phyloP scores from a whole-genome alignment of 2,888 invertebrate species.

The Melieria picta region DNA sequence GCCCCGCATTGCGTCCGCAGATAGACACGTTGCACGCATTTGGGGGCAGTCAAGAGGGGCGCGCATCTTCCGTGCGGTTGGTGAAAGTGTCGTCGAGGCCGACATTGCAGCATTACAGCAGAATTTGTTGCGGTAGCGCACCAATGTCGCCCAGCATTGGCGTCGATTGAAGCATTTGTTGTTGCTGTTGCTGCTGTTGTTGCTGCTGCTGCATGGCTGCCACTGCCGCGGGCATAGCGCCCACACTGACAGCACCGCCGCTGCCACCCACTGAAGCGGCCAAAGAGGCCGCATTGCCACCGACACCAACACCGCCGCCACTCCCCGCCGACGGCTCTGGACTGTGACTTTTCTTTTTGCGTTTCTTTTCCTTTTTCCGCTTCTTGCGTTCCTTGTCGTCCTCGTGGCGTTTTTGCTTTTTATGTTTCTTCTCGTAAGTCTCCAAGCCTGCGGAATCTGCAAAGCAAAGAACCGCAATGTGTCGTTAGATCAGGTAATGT shows the following conservation, averaged over 20 bases:
- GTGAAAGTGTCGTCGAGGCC: too few species aligned
- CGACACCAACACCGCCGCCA: slow-evolving; percentile 42
- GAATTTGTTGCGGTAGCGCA: slow-evolving; percentile 26
- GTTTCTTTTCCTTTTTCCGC: slow-evolving; percentile 93
- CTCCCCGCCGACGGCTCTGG: slow-evolving; percentile 73
- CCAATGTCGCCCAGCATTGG: slow-evolving; percentile 44
- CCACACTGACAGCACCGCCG: slow-evolving; percentile 35
- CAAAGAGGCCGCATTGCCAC: slow-evolving; percentile 46
- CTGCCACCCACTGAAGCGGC: slow-evolving; percentile 39
- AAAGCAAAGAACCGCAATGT: neutral
- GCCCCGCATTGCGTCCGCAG: too few species aligned
- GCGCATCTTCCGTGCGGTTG: neutral
- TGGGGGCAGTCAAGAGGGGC: neutral
- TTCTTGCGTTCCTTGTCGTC: slow-evolving; percentile 94
- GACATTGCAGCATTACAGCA: slow-evolving; percentile 10
- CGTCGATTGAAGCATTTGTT: slow-evolving; percentile 49
- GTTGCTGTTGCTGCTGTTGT: slow-evolving; percentile 45
- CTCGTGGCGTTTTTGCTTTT: slow-evolving; percentile 92
- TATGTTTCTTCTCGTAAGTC: slow-evolving; percentile 94
- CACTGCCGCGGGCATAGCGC: slow-evolving; percentile 38
- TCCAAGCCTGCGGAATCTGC: slow-evolving; percentile 76
- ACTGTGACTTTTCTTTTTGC: slow-evolving; percentile 94
- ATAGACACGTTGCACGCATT: too few species aligned
- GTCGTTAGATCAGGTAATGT: too few species aligned
- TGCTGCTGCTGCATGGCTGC: slow-evolving; percentile 50